These are phyloP conservation scores for Planococcus citri DNA, from an alignment of 1,140 invertebrate genomes.

Conservation along the genomic window DNA sequence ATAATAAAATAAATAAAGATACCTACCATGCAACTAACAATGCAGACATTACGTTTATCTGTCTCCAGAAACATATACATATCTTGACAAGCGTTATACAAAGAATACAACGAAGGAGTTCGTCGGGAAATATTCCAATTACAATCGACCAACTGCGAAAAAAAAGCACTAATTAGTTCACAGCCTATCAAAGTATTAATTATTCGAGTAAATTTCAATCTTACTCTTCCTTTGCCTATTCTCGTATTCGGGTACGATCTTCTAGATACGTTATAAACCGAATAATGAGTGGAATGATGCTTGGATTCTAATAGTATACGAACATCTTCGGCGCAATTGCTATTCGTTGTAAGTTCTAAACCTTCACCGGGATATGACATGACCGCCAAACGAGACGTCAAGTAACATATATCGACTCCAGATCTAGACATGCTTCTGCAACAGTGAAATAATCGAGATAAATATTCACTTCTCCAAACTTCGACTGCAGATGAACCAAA, in stretches of 20 bases:
- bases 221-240: slow-evolving; percentile 34
- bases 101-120: slow-evolving; percentile 53
- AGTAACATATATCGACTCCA: slow-evolving; percentile 79
- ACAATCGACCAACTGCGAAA: slow-evolving; percentile 47
- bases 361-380: slow-evolving; percentile 92
- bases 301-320: slow-evolving; percentile 55
- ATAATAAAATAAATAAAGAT: too few relatives aligned
- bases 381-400: slow-evolving; percentile 74
- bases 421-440: slow-evolving; percentile 69
- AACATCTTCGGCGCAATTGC: slow-evolving; percentile 88
- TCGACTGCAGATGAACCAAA: neutral
- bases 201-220: neutral
- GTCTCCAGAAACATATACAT: slow-evolving; percentile 74
- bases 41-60: slow-evolving; percentile 66
- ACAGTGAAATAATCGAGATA: too few relatives aligned
- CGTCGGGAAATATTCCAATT: slow-evolving; percentile 37
- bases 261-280: slow-evolving; percentile 68
- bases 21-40: slow-evolving; percentile 65
- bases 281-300: slow-evolving; percentile 59
- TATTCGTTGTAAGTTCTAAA: slow-evolving; percentile 81
- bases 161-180: slow-evolving; percentile 2
- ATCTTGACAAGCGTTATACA: slow-evolving; percentile 71
- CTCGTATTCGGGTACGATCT: slow-evolving; percentile 44
- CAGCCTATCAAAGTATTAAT: neutral
- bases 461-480: neutral